Conservation (phyloP, 2,113 vertebrate genomes). For the Alligator mississippiensis region DNA sequence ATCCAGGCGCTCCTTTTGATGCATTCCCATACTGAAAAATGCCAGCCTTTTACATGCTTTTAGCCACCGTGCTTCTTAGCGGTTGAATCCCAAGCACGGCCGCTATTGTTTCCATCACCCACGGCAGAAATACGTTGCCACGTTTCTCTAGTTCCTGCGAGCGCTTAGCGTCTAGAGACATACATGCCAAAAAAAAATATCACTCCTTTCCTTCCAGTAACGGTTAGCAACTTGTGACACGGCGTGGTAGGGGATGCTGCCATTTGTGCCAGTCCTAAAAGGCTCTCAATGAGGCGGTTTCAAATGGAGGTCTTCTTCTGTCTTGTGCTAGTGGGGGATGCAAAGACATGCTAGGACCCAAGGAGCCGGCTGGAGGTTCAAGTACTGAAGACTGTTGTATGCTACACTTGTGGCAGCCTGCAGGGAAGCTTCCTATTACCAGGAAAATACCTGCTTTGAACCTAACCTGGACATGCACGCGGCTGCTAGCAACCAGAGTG, state of each 20-base stretch:
- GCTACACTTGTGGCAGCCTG: neutral
- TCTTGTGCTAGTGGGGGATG: neutral
- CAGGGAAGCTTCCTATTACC: neutral
- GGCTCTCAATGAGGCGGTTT: neutral
- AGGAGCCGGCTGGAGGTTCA: neutral
- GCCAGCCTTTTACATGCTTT: neutral
- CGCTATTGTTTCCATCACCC: neutral
- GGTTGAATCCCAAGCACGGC: neutral
- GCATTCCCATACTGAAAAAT: neutral
- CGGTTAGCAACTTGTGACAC: neutral
- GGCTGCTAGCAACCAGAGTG: neutral
- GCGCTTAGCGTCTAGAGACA: neutral
- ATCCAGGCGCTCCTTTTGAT: neutral
- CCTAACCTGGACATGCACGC: neutral
- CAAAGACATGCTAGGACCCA: neutral
- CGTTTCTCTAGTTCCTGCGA: neutral
- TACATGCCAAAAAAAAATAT: neutral
- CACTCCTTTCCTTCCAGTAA: neutral
- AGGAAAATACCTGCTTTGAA: neutral
- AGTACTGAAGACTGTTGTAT: neutral
- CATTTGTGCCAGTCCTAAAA: rapidly evolving
- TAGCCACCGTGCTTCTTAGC: neutral
- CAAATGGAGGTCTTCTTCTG: conserved; percentile 31
- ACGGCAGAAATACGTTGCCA: neutral
- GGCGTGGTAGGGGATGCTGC: neutral